Conservation (phyloP, 2,113 vertebrate genomes). For the Nerophis ophidion region DNA sequence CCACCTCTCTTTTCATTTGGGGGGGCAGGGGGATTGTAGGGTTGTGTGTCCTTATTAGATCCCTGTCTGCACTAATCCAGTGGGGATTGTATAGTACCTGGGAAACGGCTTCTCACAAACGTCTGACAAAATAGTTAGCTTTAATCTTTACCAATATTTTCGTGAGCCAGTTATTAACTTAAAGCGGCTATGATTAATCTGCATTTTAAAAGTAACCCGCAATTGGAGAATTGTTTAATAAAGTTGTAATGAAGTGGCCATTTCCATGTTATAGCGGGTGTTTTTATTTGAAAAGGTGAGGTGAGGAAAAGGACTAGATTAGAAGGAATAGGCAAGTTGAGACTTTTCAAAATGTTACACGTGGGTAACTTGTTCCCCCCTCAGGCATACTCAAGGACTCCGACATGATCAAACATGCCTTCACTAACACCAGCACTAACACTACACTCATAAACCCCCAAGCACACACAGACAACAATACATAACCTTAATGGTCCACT, state of each 20-base stretch:
- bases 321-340: conserved; percentile 39
- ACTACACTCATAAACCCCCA: conserved; percentile 26
- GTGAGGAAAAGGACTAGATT: conserved; percentile 1
- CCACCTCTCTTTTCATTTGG: conserved; percentile 39
- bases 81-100: conserved; percentile 60
- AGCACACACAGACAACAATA: conserved; percentile 18
- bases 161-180: background rate
- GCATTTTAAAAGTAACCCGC: background rate
- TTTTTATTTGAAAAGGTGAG: conserved; percentile 7
- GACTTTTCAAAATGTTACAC: conserved; percentile 45
- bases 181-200: background rate
- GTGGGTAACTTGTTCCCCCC: conserved; percentile 42
- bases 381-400: conserved; percentile 28
- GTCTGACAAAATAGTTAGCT: conserved; percentile 29
- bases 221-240: background rate
- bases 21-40: conserved; percentile 17
- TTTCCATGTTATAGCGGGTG: background rate
- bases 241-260: background rate
- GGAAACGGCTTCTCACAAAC: conserved; percentile 52
- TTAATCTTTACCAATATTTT: conserved; percentile 33
- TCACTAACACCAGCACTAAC: conserved; percentile 19
- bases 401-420: conserved; percentile 58
- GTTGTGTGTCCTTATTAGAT: conserved; percentile 26
- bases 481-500: conserved; percentile 11
- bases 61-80: conserved; percentile 55